phyloP scores from a whole-genome alignment of 2,113 vertebrate species.

The Colossoma macropomum region DNA sequence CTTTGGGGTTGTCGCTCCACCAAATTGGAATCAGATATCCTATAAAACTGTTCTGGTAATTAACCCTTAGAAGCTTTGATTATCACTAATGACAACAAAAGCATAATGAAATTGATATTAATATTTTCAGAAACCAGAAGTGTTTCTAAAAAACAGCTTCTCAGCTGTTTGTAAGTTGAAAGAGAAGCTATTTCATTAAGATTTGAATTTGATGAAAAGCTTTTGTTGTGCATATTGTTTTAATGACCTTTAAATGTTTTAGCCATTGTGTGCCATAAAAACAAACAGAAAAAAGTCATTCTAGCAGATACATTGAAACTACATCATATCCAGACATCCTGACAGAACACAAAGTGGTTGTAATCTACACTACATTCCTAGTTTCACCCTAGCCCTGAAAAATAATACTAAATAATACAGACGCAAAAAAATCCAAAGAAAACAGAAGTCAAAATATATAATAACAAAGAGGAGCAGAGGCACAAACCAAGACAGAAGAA shows the following conservation, averaged over 20 bases:
- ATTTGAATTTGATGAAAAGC: no score
- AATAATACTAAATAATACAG: background rate
- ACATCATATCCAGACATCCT: background rate
- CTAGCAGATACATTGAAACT: background rate
- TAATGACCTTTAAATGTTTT: no score
- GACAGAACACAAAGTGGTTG: background rate
- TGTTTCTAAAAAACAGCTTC: no score
- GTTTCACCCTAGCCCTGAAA: background rate
- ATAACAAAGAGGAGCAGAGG: background rate
- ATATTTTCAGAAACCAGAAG: no score
- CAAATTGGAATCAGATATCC: no score
- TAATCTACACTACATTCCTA: background rate
- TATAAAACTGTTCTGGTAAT: background rate
- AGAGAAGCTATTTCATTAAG: no score
- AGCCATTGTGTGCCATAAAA: no score
- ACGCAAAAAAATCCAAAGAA: background rate
- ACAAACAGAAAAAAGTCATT: background rate
- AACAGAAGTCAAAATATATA: background rate
- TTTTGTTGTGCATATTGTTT: no score
- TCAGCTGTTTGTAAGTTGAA: no score
- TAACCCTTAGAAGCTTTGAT: background rate
- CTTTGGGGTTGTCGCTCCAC: no score
- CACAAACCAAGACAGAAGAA: constrained; percentile 5
- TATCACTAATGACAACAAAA: background rate
- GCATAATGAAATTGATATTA: background rate